Base-by-base conservation (phyloP, 2,797 vertebrate genomes). In the Aldrovandia affinis region DNA sequence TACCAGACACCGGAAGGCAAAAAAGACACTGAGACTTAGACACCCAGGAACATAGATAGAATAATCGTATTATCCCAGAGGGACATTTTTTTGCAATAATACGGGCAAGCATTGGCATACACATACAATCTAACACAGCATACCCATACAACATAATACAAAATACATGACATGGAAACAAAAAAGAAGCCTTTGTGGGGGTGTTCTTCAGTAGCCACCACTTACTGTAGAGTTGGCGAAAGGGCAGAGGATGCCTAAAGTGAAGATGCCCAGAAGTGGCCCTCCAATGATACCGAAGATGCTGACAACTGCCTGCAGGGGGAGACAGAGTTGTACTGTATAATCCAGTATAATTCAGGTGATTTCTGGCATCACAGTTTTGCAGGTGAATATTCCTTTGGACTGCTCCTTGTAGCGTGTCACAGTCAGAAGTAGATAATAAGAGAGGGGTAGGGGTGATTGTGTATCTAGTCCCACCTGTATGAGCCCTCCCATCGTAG, bases 401-500 rank as follows among this genome's bases (percentile, higher is more conserved):
- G 36, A 39, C 33, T 39, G 33, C 10, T 0, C 68, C 68, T 77
- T 47, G 42, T 44, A 10, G 9, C 33, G 39, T 42, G 33, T 15
- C 68, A 73, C 15, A 0, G 68, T 2, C 50, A 36, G 20, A 2
- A n/a, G 15, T 73, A 22, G 42, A 36, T 57, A 10, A 44, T 78
- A 33, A 30, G 10, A 57, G 20, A 75, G n/a, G n/a, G n/a, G n/a
- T n/a, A n/a, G n/a, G 30, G 39, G 54, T 12, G 5, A 8, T n/a
- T 25, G 36, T 20, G 44, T 47, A 22, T 78, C 81, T 57, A 9
- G 81, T 82, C 89, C 84, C 89, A 98, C 98, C 97, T 99, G 96
- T 80, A 99, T 85, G 88, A 98, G 88, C 61, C 93, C 92, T 88
- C 96, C 97, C 95, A 99, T 93, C 0, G 97, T 77, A 14, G 98